These are phyloP conservation scores for Tamandua tetradactyla DNA, from an alignment of 2,797 vertebrate genomes.

Conservation along the genomic window DNA sequence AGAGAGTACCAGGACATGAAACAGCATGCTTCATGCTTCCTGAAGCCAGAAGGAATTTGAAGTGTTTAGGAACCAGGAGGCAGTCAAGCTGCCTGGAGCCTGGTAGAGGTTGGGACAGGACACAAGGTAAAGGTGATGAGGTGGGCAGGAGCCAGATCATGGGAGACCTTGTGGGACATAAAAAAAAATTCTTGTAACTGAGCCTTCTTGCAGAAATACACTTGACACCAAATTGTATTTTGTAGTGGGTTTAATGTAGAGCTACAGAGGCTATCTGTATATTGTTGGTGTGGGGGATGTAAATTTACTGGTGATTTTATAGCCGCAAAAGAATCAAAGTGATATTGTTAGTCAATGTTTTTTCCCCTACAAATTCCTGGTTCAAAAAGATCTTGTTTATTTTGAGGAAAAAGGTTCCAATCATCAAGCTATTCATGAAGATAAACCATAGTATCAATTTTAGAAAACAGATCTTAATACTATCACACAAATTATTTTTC, in stretches of 20 bases:
- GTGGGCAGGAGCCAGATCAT: neutral
- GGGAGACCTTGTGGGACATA: neutral
- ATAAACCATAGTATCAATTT: neutral
- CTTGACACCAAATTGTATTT: neutral
- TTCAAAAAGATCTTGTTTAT: neutral
- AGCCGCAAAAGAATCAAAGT: neutral
- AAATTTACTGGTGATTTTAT: neutral
- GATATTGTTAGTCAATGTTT: too few species aligned
- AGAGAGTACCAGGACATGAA: neutral
- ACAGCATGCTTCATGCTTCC: neutral
- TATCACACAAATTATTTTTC: neutral
- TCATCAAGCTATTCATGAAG: neutral
- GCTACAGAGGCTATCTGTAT: neutral
- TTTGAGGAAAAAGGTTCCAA: neutral
- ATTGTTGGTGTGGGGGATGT: neutral
- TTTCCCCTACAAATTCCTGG: neutral
- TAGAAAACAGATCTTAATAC: neutral
- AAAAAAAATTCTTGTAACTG: neutral
- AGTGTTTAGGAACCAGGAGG: neutral
- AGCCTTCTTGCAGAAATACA: neutral
- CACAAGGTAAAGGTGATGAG: neutral
- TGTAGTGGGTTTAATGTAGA: neutral
- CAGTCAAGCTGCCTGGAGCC: neutral
- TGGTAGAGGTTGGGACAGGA: neutral
- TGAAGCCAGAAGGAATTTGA: neutral